Evolutionary conservation across 2,888 invertebrate genomes (phyloP).

Genomic region (Pyrochroa serraticornis): DNA sequence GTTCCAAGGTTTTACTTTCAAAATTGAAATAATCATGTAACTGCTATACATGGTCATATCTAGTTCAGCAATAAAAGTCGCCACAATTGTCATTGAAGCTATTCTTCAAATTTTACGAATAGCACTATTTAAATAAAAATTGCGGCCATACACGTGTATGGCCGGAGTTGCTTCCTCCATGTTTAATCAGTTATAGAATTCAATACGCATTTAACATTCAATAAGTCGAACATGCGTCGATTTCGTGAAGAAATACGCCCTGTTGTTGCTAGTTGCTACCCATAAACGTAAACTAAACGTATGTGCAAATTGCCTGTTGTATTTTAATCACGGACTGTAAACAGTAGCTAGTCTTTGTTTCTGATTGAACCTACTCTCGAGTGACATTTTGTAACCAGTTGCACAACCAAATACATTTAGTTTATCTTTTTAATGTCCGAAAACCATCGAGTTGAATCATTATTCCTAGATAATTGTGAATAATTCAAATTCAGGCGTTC

Average conservation of each 20-base stretch:
- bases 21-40: conserved; percentile 29
- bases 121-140: conserved; percentile 21
- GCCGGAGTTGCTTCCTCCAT: conserved; percentile 22
- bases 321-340: conserved; percentile 4
- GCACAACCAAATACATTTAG: background rate
- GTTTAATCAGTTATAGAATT: conserved; percentile 19
- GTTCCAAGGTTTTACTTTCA: conserved; percentile 31
- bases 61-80: conserved; percentile 25
- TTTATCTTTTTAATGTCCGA: conserved; percentile 9
- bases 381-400: conserved; percentile 17
- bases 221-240: conserved; percentile 11
- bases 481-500: conserved; percentile 8
- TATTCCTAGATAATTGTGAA: conserved; percentile 9
- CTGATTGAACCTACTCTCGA: conserved; percentile 11
- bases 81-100: conserved; percentile 26
- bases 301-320: too few relatives aligned
- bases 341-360: conserved; percentile 18
- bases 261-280: background rate
- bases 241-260: conserved; percentile 1
- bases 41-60: conserved; percentile 30
- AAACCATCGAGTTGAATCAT: conserved; percentile 2
- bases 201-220: conserved; percentile 3
- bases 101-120: conserved; percentile 21
- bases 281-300: too few relatives aligned
- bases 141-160: conserved; percentile 25